These are phyloP conservation scores for Oxyura jamaicensis DNA, from an alignment of 2,113 vertebrate species.

Conservation along the genomic window DNA sequence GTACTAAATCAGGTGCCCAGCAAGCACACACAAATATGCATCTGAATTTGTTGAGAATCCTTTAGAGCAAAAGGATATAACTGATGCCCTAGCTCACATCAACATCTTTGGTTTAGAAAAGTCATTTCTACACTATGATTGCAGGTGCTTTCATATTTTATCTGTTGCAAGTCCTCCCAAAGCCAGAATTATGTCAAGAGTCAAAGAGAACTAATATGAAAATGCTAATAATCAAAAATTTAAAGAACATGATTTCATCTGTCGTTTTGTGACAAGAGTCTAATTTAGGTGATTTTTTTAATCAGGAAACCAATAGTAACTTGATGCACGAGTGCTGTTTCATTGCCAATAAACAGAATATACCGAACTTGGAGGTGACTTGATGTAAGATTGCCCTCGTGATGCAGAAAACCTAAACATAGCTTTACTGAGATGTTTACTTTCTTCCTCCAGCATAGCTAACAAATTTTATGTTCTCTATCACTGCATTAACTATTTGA, in stretches of 20 bases:
- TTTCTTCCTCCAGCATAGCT: background rate
- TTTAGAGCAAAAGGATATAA: background rate
- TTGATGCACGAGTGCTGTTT: background rate
- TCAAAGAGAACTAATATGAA: background rate
- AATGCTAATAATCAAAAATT: background rate
- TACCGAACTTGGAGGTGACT: background rate
- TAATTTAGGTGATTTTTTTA: background rate
- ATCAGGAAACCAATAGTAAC: background rate
- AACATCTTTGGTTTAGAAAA: background rate
- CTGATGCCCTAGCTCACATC: background rate
- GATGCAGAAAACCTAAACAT: background rate
- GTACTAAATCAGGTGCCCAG: background rate
- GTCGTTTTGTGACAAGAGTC: background rate
- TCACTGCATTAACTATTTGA: background rate
- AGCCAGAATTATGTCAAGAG: background rate
- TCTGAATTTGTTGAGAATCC: background rate
- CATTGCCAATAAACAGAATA: background rate
- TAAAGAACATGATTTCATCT: background rate
- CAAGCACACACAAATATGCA: background rate
- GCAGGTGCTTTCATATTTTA: background rate
- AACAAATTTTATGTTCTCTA: background rate
- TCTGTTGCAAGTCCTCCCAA: background rate
- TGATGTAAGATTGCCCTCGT: background rate
- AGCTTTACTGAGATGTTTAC: background rate
- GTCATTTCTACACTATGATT: background rate